These are phyloP conservation scores for Enteromius radiatus DNA, from an alignment of 2,797 vertebrate genomes.

Conservation along the genomic window DNA sequence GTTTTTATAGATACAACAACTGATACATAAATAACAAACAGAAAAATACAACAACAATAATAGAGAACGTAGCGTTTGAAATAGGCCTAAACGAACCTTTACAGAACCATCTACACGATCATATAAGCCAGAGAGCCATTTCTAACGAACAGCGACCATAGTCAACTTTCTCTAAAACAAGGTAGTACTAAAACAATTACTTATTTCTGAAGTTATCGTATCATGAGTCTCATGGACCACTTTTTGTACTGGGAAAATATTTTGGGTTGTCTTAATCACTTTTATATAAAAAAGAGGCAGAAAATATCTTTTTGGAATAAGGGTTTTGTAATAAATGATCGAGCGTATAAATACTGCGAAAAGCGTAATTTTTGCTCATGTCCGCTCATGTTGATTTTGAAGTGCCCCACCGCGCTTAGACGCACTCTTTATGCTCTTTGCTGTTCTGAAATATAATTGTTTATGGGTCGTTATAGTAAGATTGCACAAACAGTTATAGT, in stretches of 20 bases:
- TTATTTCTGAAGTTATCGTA: background rate
- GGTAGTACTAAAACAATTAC: background rate
- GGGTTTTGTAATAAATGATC: background rate
- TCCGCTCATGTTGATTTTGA: no score
- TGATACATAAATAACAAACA: background rate
- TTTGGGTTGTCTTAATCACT: background rate
- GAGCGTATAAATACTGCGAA: background rate
- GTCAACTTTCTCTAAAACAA: background rate
- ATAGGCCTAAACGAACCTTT: background rate
- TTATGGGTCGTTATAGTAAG: background rate
- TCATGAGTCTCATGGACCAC: background rate
- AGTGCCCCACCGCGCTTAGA: no score
- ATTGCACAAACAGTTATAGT: background rate
- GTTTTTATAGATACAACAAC: background rate
- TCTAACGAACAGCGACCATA: background rate
- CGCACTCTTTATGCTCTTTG: no score
- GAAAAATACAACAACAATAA: background rate
- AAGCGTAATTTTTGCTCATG: background rate
- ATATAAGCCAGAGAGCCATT: background rate
- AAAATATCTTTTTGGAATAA: no score
- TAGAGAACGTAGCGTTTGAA: background rate
- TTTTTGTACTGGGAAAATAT: background rate
- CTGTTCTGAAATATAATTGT: background rate
- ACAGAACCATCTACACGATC: background rate
- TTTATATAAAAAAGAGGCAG: no score